phyloP scores from a whole-genome alignment of 2,888 invertebrate genomes.

The Gortyna flavago region DNA sequence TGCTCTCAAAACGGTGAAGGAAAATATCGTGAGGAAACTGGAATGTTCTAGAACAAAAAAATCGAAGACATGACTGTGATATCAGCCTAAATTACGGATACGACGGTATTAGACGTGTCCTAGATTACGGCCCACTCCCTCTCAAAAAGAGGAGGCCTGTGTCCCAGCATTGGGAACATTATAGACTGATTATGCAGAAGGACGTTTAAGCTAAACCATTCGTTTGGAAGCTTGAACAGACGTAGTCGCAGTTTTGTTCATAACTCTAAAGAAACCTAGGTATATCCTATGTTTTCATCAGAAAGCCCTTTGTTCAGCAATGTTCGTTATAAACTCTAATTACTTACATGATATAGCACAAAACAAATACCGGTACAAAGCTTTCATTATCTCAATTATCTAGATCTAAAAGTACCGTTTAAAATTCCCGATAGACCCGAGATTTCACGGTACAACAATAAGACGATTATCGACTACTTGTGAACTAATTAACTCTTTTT shows the following conservation, averaged over 20 bases:
- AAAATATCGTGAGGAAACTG: no score
- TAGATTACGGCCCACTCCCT: no score
- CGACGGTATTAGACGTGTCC: no score
- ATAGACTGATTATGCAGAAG: no score
- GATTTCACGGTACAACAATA: constrained; percentile 62
- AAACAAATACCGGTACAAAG: constrained; percentile 2
- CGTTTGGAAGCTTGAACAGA: background rate
- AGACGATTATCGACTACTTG: constrained; percentile 56
- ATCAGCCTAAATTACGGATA: no score
- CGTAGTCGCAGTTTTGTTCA: no score
- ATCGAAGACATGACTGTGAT: no score
- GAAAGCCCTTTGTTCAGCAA: background rate
- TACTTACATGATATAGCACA: background rate
- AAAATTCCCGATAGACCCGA: constrained; percentile 38
- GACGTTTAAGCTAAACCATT: no score
- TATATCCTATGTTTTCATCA: background rate
- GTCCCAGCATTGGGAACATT: no score
- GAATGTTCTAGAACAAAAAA: no score
- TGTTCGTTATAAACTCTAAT: background rate
- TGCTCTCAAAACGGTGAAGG: no score
- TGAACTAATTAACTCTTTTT: constrained; percentile 64
- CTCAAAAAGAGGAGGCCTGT: no score
- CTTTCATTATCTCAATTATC: constrained; percentile 19
- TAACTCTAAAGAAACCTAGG: background rate
- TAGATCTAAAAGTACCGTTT: constrained; percentile 24